Conservation (phyloP, 1,140 invertebrate genomes). For the Ceratitis capitata region DNA sequence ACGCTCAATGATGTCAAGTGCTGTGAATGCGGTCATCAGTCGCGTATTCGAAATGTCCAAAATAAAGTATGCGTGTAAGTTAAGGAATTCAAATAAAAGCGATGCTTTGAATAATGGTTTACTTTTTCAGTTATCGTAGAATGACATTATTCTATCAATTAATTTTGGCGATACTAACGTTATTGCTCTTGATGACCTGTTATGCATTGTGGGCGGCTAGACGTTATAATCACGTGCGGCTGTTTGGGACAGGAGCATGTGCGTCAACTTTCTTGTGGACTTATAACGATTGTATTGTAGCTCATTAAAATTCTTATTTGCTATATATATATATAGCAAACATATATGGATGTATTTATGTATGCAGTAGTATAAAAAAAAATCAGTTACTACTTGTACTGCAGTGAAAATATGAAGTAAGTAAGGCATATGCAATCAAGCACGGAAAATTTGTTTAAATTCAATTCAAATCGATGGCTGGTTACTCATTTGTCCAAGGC, state of each 20-base stretch:
- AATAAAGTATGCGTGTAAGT: constrained; percentile 22
- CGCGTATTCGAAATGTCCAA: background rate
- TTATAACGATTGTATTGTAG: constrained; percentile 32
- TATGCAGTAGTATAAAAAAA: too few relatives aligned
- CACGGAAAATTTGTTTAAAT: too few relatives aligned
- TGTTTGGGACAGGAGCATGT: constrained; percentile 25
- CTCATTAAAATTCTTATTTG: background rate
- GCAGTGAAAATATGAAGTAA: too few relatives aligned
- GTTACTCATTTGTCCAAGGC: too few relatives aligned
- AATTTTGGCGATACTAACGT: background rate
- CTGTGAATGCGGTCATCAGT: constrained; percentile 34
- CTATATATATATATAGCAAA: too few relatives aligned
- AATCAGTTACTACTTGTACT: too few relatives aligned
- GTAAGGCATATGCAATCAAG: too few relatives aligned
- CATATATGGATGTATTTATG: too few relatives aligned
- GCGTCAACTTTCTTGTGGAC: constrained; percentile 41
- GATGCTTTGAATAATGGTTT: too few relatives aligned
- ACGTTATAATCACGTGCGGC: constrained; percentile 22
- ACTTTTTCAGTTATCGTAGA: constrained; percentile 23
- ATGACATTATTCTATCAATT: constrained; percentile 38
- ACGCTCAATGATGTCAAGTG: background rate
- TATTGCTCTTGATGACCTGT: background rate
- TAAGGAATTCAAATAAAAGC: too few relatives aligned
- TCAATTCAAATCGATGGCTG: too few relatives aligned
- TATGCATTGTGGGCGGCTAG: constrained; percentile 22